Evolutionary conservation across 2,888 invertebrate genomes (phyloP), one percentile per base, ranked within the genome.

Genomic region (Gryllus longicercus): DNA sequence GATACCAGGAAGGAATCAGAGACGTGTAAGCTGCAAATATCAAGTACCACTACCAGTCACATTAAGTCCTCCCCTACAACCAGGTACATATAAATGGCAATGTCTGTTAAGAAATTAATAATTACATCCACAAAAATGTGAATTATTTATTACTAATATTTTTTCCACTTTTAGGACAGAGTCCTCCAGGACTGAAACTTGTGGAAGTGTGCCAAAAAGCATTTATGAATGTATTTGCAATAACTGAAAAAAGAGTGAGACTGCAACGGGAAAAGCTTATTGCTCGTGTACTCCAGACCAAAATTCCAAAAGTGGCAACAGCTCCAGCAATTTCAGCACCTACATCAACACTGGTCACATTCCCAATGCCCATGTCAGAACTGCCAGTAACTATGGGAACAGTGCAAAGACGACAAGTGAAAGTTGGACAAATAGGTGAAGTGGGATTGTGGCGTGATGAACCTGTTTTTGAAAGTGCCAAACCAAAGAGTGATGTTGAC

Each of bases 151-250:
- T 38, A 38, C 38, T 38, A 38, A 38, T 38, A 38, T 51, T 11
- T 74, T 51, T 14, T 14, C 77, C 21, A 21, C 76, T 77, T 80
- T 80, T 50, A 80, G 80, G 76, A 14, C 18, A 23, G 2, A 80
- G 78, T 18, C 76, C 76, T 38, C 11, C 79, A 74, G 75, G 76
- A 38, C 25, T 80, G 75, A 81, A 50, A 50, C 16, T 85, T 78
- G 86, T 88, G 21, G 89, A 89, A 84, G 89, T 90, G 63, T 90
- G 90, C 84, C 89, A 90, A 84, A 89, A 89, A 84, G 90, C 90
- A 74, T 90, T 90, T 84, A 89, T 89, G 84, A 89, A 89, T 84
- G 87, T 89, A 51, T 90, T 89, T 84, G 88, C 89, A 76, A 89
- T 90, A 83, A 89, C 89, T 76, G 90, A 90, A 81, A 90, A 90